Percentiles rank a stretch among this genome's conserved stretches.
Conservation (phyloP, 2,113 vertebrate genomes). For the Recurvirostra avosetta region DNA sequence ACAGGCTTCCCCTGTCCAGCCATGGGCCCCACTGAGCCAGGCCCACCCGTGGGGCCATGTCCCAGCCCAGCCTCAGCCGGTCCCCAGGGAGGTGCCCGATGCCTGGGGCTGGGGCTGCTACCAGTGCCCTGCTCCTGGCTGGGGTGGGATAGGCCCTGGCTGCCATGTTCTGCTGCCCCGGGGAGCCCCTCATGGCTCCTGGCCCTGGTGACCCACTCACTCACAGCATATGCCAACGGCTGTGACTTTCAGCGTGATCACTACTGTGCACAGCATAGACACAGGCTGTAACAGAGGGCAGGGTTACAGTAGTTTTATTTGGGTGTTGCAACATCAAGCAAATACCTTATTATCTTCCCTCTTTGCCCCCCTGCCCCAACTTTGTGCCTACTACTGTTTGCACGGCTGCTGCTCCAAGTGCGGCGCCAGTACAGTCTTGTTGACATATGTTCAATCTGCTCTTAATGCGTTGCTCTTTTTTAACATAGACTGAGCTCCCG, state of each 20-base stretch:
- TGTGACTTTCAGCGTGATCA: neutral
- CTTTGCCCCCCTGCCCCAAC: too few relatives aligned
- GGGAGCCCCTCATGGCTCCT: neutral
- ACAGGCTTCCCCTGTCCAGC: neutral
- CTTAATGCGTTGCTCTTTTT: neutral
- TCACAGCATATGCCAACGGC: fast-evolving
- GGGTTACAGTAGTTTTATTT: too few relatives aligned
- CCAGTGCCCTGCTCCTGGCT: neutral
- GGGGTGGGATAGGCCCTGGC: too few relatives aligned
- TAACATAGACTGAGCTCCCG: neutral
- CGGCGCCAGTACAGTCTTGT: fast-evolving
- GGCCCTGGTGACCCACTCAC: fast-evolving
- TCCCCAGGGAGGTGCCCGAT: too few relatives aligned
- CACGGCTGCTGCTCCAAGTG: fast-evolving
- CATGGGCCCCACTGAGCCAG: fast-evolving
- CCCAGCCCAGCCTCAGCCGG: neutral
- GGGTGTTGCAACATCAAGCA: neutral
- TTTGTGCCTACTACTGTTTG: neutral
- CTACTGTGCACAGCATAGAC: fast-evolving
- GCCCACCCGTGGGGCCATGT: fast-evolving
- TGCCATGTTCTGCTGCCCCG: neutral
- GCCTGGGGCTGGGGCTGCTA: neutral
- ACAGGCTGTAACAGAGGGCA: neutral
- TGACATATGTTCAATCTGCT: neutral
- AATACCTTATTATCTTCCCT: neutral